A percentile compares a stretch with the other conserved stretches of the same genome.
Evolutionary conservation across 2,113 vertebrate species (phyloP).

Genomic region (Pantherophis guttatus): DNA sequence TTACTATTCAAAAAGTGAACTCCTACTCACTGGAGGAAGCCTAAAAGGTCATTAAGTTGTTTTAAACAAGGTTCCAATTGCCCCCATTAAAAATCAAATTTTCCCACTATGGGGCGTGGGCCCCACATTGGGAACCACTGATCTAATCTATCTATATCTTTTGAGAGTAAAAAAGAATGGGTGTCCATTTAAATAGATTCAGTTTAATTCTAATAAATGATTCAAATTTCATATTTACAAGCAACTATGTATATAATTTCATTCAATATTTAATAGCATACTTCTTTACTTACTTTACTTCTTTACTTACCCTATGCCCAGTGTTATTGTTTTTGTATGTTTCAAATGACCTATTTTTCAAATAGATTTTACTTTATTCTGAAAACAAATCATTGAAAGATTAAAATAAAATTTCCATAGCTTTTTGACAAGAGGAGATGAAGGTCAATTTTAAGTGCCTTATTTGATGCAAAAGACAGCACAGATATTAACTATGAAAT

Average conservation of each 20-base stretch:
- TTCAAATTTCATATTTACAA: conserved; percentile 53
- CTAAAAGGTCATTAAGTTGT: too few relatives aligned
- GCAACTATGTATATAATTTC: conserved; percentile 29
- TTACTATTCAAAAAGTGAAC: too few relatives aligned
- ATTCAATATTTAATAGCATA: conserved; percentile 43
- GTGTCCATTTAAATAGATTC: conserved; percentile 60
- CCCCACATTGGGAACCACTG: too few relatives aligned
- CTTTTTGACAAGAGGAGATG: not conserved
- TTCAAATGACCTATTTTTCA: not conserved
- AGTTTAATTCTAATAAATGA: conserved; percentile 65
- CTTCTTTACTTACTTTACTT: not conserved
- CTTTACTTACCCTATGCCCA: too few relatives aligned
- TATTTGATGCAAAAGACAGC: not conserved
- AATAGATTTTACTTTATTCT: conserved; percentile 9
- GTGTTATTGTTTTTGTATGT: conserved; percentile 24
- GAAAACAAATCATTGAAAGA: not conserved
- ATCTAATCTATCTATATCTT: conserved; percentile 43
- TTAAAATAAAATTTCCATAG: not conserved
- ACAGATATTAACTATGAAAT: not conserved
- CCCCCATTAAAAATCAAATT: too few relatives aligned
- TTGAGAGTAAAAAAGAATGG: conserved; percentile 66
- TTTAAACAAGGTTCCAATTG: too few relatives aligned
- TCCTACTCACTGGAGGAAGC: too few relatives aligned
- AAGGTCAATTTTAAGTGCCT: not conserved
- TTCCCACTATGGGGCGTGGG: too few relatives aligned